Base-by-base conservation (phyloP, 2,797 vertebrate species). In the Onychomys leucogaster region DNA sequence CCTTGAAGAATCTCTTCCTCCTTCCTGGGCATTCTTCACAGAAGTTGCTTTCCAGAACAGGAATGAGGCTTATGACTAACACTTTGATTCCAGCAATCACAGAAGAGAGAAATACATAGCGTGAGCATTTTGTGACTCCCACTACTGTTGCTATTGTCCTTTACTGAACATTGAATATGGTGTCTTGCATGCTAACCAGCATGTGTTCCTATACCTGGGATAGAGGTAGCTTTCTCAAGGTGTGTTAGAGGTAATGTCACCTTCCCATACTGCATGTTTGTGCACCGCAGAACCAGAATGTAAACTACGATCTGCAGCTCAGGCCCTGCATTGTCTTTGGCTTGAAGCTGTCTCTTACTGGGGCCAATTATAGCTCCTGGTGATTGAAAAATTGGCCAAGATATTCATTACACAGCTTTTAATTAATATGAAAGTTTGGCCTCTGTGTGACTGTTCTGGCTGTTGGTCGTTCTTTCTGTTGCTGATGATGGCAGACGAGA, bases 381-480 rank as follows among this genome's bases (percentile, higher is more conserved):
- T 73, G 81, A 75, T 52, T 86, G 84, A 76, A 88, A 93, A 94
- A 55, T 80, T 97, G 91, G 76, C 86, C 59, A 57, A 76, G 71
- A 93, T 52, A 43, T 63, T 5, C 59, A 41, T 32, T 17, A 27
- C 8, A 13, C 65, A 82, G 57, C 55, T 89, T 94, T 97, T 97
- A 80, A 92, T 95, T 80, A 77, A 37, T 78, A 8, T 63, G 41
- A 85, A 91, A 61, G 76, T 61, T 81, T 77, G 37, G 69, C 69
- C 21, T 91, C 59, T 76, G 1, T 89, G 61, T 61, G 71, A 46
- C 80, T 83, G 65, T 88, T 95, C 37, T 55, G 65, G 86, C 21
- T 27, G 14, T 17, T 83, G 85, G 81, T 90, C 91, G 78, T 80
- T 93, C 85, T 73, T 95, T 95, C 83, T 80, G 84, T 46, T 94